A percentile compares a stretch with the other conserved stretches of the same genome.
Conservation (phyloP, 2,113 vertebrate species). For the Cichladusa arquata region DNA sequence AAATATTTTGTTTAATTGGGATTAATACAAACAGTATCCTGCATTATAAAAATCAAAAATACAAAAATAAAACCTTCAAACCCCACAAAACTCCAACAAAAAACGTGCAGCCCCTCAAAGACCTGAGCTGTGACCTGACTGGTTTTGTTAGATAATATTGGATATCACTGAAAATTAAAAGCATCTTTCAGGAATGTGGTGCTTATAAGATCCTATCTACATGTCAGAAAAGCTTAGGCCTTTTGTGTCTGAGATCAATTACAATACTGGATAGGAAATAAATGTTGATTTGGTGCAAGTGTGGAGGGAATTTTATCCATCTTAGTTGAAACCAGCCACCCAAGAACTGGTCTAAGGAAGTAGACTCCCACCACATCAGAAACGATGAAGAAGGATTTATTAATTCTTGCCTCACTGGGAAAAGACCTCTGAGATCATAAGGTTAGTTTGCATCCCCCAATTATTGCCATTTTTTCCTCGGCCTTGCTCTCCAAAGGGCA, state of each 20-base stretch:
- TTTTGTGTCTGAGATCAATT: neutral
- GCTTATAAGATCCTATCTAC: neutral
- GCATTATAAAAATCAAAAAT: neutral
- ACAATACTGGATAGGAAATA: neutral
- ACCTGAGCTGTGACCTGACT: neutral
- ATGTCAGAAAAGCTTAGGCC: neutral
- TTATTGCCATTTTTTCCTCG: neutral
- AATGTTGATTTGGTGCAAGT: rapidly evolving
- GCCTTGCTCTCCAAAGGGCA: neutral
- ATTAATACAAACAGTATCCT: neutral
- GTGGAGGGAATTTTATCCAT: neutral
- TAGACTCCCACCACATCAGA: rapidly evolving
- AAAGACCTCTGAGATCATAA: neutral
- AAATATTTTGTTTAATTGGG: neutral
- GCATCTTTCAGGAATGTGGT: neutral
- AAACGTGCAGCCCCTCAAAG: neutral
- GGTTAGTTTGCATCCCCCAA: neutral
- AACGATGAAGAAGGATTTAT: neutral
- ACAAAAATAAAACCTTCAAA: neutral
- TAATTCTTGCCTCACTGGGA: neutral
- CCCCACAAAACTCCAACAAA: neutral
- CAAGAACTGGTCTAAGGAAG: neutral
- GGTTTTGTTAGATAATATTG: neutral
- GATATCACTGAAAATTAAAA: neutral
- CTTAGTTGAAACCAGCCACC: neutral